Percentiles rank a stretch among this genome's conserved stretches.
phyloP scores from a whole-genome alignment of 2,797 vertebrate species.

The Euphonia xanthogaster region DNA sequence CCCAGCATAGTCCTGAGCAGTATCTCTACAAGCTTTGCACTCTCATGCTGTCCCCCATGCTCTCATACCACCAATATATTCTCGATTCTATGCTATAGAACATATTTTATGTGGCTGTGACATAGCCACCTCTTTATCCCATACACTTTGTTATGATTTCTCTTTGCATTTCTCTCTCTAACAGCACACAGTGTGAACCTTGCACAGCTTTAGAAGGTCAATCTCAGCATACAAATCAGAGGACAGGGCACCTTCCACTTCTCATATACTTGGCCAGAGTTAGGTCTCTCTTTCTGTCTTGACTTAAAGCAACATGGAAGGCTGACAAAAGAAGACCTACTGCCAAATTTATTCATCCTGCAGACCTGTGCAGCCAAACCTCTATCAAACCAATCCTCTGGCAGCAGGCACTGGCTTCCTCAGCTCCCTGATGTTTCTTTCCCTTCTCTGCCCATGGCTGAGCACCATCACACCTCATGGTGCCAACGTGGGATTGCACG shows the following conservation, averaged over 20 bases:
- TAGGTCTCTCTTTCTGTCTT: neutral
- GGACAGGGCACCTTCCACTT: neutral
- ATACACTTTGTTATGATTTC: neutral
- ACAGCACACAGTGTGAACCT: neutral
- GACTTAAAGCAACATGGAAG: neutral
- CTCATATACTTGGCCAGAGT: neutral
- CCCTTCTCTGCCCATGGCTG: neutral
- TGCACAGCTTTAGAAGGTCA: neutral
- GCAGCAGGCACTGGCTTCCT: neutral
- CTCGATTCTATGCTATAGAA: neutral
- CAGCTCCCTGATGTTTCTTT: neutral
- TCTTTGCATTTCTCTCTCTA: neutral
- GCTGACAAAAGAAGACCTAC: neutral
- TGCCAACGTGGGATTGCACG: rapidly evolving
- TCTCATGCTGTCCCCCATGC: neutral
- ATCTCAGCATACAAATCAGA: neutral
- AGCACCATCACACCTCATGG: neutral
- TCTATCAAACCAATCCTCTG: neutral
- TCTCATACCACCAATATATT: neutral
- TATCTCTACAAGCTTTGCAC: neutral
- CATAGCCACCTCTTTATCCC: neutral
- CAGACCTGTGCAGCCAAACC: neutral
- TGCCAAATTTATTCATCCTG: neutral
- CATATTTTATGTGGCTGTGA: neutral
- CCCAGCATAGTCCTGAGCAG: neutral